These are phyloP conservation scores for Pitta sordida DNA, from an alignment of 2,113 vertebrate species.

Conservation along the genomic window DNA sequence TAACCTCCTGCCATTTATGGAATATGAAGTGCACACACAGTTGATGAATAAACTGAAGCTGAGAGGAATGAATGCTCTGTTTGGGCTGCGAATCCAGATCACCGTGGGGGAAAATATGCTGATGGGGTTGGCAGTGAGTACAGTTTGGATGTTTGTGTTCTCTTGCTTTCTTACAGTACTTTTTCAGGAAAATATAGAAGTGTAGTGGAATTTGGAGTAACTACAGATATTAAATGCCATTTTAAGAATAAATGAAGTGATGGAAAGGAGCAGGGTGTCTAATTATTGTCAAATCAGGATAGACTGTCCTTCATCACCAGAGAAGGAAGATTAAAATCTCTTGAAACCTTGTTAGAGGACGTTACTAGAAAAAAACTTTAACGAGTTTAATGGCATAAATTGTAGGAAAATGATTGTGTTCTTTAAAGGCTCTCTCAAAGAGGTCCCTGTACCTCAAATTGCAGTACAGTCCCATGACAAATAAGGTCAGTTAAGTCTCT, in stretches of 20 bases:
- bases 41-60: slow-evolving; percentile 98
- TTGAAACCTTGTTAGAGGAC: background rate
- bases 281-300: background rate
- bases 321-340: background rate
- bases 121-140: slow-evolving; percentile 91
- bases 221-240: background rate
- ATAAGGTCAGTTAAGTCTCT: background rate
- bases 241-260: background rate
- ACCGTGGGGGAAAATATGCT: slow-evolving; percentile 97
- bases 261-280: background rate
- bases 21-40: slow-evolving; percentile 97
- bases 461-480: background rate
- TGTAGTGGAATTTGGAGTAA: background rate
- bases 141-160: background rate
- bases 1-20: slow-evolving; percentile 95
- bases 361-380: background rate
- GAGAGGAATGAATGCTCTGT: slow-evolving; percentile 94
- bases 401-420: background rate
- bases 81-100: slow-evolving; percentile 94
- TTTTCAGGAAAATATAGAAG: background rate
- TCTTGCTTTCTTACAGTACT: background rate
- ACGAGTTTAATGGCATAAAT: background rate
- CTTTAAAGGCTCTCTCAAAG: background rate
- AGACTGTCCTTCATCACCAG: background rate
- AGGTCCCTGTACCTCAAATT: background rate